Base-by-base conservation (phyloP, 2,797 vertebrate genomes). In the Fistularia tabacaria region DNA sequence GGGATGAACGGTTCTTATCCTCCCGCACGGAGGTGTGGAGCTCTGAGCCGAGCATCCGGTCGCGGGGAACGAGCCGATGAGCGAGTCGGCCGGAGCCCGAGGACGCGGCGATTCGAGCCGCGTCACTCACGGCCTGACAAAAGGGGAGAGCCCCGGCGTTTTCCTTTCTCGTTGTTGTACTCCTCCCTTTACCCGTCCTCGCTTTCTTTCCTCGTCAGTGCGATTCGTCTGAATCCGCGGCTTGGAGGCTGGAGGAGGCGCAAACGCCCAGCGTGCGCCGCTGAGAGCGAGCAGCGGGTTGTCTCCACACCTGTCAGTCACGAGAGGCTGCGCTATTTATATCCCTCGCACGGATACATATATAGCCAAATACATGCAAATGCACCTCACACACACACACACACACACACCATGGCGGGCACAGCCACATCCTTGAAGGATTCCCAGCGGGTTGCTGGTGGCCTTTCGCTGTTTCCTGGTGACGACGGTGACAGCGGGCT, bases 271-370 rank as follows among this genome's bases (percentile, higher is more conserved):
- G 64, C 74, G 51, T 69, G 65, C 57, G 62, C 55, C 69, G 53
- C 62, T 56, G 57, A 57, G 57, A 57, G 50, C 54, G 52, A 55
- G 0, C 75, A 80, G 74, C 69, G 69, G 71, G 81, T 57, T 48
- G 59, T 51, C 51, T 46, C 25, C 46, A 51, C 54, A 70, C 57
- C 79, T 82, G 79, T 73, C 80, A 84, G 64, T 83, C 82, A 76
- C 50, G 38, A 45, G 69, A 25, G 48, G 48, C 25, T n/a, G 48
- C 62, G 63, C 69, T 74, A 71, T 73, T 65, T 74, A 70, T 80
- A 76, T 50, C 58, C 49, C 50, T 25, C 45, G 49, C 43, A 64
- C 51, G 54, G 39, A 55, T 50, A 62, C 3, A 8, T 49, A 52
- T 65, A 52, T 50, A 51, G 14, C 14, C 39, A 36, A 51, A 48